phyloP scores from a whole-genome alignment of 2,888 invertebrate genomes.

The Agrochola circellaris region DNA sequence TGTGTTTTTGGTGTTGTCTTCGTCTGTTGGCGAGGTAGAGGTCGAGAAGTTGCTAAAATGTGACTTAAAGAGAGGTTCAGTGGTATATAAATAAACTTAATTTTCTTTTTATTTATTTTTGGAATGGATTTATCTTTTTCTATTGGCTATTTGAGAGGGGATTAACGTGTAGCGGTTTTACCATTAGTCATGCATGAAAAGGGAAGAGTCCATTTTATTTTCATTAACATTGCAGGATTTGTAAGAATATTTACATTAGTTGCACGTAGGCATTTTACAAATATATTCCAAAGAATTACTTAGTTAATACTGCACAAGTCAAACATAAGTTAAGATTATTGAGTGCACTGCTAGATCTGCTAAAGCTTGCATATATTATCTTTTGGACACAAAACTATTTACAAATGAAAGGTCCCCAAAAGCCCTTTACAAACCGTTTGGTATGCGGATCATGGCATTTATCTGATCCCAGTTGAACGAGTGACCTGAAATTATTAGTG shows the following conservation, averaged over 20 bases:
- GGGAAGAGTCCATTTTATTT: too few relatives aligned
- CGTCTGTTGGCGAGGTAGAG: neutral
- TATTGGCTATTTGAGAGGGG: neutral
- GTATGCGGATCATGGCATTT: conserved; percentile 65
- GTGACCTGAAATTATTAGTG: conserved; percentile 51
- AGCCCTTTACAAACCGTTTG: conserved; percentile 48
- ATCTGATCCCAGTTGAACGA: conserved; percentile 53
- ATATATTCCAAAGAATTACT: neutral
- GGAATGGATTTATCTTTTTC: neutral
- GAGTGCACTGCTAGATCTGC: too few relatives aligned
- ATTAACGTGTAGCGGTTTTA: too few relatives aligned
- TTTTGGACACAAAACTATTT: neutral
- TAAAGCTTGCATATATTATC: neutral
- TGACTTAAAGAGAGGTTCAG: neutral
- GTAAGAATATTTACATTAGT: too few relatives aligned
- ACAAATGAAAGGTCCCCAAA: conserved; percentile 46
- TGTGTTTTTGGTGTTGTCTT: conserved; percentile 16
- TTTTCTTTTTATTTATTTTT: too few relatives aligned
- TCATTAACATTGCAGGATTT: neutral
- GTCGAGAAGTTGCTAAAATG: neutral
- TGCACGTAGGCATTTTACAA: too few relatives aligned
- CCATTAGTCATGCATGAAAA: too few relatives aligned
- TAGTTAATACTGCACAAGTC: neutral
- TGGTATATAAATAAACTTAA: too few relatives aligned
- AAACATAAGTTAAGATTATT: neutral